Base-by-base conservation (phyloP, 2,888 invertebrate species). In the Luffia ferchaultella region DNA sequence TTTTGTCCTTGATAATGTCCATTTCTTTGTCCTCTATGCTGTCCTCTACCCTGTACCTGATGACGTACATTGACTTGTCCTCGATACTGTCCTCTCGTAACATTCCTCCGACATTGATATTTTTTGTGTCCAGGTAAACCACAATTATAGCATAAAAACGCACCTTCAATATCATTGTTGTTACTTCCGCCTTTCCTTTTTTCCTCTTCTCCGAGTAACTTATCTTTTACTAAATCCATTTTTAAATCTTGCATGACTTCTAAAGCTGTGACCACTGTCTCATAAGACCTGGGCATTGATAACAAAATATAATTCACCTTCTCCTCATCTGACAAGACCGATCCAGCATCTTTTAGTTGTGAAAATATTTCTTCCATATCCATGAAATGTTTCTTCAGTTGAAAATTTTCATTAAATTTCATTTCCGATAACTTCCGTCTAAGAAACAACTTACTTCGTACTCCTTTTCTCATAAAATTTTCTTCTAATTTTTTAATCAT, bases 151-250 rank as follows among this genome's bases (percentile, higher is more conserved):
- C 43, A 43, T 16, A 43, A 43, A 16, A 43, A 43, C 16, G 43
- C 9, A 15, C 5, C 16, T 5, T 9, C 16, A 12, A 43, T 16
- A 7, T 16, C 2, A 18, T 16, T n/a, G 9, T 18, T 7, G 19
- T n/a, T 45, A 7, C 2, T 5, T 7, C 5, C 15, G 1, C 40
- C 45, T 1, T 51, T 53, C 16, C 47, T 46, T 41, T 51, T 51
- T 42, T 53, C 51, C 30, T 53, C 53, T 44, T 51, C 51, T 16
- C 46, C 53, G 1, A 53, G 44, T 12, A 53, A 41, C n/a, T 51
- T 42, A n/a, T 53, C 46, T 18, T 53, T 51, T 42, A 51, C 47
- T 17, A 46, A 20, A 30, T 49, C 20, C n/a, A 48, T 9, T 12
- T 16, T 45, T n/a, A 45, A 16, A 5, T 45, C n/a, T 17, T 45